Evolutionary conservation across 1,140 invertebrate genomes (phyloP).

Genomic region (Panagrolaimus sp.): DNA sequence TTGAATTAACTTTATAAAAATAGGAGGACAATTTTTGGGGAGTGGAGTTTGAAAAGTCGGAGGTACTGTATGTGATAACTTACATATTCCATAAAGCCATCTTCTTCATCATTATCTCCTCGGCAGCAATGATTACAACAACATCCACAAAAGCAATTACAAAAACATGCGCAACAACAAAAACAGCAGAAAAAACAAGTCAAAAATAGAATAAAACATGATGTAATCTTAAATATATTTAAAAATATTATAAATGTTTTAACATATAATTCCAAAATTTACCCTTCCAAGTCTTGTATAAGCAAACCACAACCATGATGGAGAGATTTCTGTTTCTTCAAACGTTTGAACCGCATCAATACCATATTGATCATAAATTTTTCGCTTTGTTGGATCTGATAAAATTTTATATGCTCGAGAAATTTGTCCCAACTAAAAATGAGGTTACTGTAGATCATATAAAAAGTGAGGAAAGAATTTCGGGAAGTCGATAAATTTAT

Average conservation of each 20-base stretch:
- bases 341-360: constrained; percentile 6
- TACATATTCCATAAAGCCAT: constrained; percentile 10
- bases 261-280: neutral
- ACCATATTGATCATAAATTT: constrained; percentile 9
- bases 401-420: constrained; percentile 2
- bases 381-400: neutral
- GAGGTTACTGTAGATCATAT: too few species aligned
- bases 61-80: too few species aligned
- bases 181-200: constrained; percentile 7
- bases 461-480: too few species aligned
- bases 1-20: too few species aligned
- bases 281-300: constrained; percentile 14
- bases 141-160: constrained; percentile 8
- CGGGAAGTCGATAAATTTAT: too few species aligned
- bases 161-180: constrained; percentile 10
- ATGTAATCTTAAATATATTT: neutral
- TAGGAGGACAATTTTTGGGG: too few species aligned
- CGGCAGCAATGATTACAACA: neutral
- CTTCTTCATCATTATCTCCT: neutral
- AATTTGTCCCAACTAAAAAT: neutral
- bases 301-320: neutral
- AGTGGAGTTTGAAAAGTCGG: too few species aligned
- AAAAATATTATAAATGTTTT: neutral
- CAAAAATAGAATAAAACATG: neutral
- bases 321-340: neutral